Percentiles rank a stretch among this genome's conserved stretches.
These are phyloP conservation scores for Neodontobutis hainanensis DNA, from an alignment of 2,113 vertebrate genomes.

Conservation along the genomic window DNA sequence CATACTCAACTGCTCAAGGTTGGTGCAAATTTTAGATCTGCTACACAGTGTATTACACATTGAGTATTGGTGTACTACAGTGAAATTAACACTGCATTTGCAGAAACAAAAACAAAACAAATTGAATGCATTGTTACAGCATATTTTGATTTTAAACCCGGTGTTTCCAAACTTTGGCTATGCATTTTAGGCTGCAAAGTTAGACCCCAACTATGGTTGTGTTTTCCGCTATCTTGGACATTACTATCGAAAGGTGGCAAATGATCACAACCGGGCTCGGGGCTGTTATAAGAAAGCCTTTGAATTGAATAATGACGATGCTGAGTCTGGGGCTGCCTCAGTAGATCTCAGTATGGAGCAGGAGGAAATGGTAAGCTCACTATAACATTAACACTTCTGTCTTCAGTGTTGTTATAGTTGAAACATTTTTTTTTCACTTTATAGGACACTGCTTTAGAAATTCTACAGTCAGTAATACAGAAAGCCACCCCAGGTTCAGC, in stretches of 20 bases:
- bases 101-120: no score
- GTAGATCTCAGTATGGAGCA: conserved; percentile 91
- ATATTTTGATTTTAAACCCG: no score
- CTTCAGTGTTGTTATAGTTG: not conserved
- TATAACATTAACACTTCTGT: not conserved
- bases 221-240: conserved; percentile 90
- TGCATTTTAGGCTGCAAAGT: conserved; percentile 88
- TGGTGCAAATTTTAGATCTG: conserved; percentile 11
- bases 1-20: conserved; percentile 93
- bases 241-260: conserved; percentile 87
- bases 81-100: no score
- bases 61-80: no score
- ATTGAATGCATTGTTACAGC: no score
- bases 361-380: conserved; percentile 85
- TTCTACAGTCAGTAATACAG: conserved; percentile 86
- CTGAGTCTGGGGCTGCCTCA: conserved; percentile 87
- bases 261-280: conserved; percentile 86
- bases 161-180: conserved; percentile 9
- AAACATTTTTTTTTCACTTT: not conserved
- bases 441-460: conserved; percentile 87
- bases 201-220: conserved; percentile 85
- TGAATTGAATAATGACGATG: conserved; percentile 84
- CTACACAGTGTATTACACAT: not conserved
- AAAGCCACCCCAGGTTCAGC: conserved; percentile 86
- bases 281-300: conserved; percentile 98